Evolutionary conservation across 2,113 vertebrate species (phyloP).

Genomic region (Megaceryle maxima): DNA sequence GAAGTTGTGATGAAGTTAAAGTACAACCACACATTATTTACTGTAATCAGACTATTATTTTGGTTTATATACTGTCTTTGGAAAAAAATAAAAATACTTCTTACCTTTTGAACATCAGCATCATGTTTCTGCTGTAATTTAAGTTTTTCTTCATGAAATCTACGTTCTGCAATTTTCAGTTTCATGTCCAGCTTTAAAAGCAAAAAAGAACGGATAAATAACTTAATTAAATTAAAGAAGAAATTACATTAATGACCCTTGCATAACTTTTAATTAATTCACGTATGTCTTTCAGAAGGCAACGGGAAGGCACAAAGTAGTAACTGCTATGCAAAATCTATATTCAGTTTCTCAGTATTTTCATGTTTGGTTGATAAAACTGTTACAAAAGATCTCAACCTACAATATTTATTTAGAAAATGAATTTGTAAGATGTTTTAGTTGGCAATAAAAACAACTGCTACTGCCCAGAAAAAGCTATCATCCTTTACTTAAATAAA

Average conservation of each 20-base stretch:
- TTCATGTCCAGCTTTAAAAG: conserved; percentile 83
- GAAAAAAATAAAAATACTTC: not conserved
- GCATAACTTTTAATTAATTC: not conserved
- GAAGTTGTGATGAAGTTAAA: not conserved
- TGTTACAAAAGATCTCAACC: not conserved
- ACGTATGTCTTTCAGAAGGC: not conserved
- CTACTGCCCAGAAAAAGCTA: not conserved
- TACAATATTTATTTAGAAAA: not conserved
- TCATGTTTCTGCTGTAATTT: conserved; percentile 92
- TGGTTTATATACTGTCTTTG: not conserved
- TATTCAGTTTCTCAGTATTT: not conserved
- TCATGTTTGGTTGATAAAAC: not conserved
- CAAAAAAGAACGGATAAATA: not conserved
- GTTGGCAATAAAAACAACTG: conserved; percentile 6
- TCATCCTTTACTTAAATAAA: conserved; percentile 25
- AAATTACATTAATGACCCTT: not conserved
- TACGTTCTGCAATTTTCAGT: conserved; percentile 87
- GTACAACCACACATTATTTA: not conserved
- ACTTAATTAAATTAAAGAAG: conserved; percentile 25
- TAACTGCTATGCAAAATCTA: not conserved
- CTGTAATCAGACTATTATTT: not conserved
- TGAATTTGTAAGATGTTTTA: not conserved
- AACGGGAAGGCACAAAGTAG: not conserved
- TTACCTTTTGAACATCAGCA: conserved; percentile 90
- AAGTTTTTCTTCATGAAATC: conserved; percentile 92